These are phyloP conservation scores for Ahaetulla prasina DNA, from an alignment of 2,113 vertebrate species.

Conservation along the genomic window DNA sequence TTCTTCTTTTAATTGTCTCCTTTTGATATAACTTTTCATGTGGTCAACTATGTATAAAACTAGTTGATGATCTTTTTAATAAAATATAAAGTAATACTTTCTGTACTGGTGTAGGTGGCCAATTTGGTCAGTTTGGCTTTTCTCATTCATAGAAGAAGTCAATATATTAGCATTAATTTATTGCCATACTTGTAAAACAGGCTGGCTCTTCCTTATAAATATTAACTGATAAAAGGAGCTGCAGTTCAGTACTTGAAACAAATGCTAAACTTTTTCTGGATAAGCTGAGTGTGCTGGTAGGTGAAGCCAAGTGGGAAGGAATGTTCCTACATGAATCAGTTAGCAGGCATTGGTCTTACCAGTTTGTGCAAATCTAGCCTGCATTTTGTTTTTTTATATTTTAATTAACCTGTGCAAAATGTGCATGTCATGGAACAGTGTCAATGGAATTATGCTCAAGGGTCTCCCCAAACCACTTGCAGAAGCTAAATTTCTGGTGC, in stretches of 20 bases:
- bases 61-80: not conserved
- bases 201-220: not conserved
- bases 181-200: not conserved
- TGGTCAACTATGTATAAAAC: not conserved
- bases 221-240: not conserved
- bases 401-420: not conserved
- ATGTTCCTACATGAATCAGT: not conserved
- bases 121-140: not conserved
- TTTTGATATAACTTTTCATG: not conserved
- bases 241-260: not conserved
- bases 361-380: not conserved
- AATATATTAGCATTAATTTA: not conserved
- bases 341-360: not conserved
- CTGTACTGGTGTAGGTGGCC: too few relatives aligned
- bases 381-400: not conserved
- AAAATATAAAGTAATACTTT: not conserved
- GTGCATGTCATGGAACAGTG: not conserved
- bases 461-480: not conserved
- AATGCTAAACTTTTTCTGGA: not conserved
- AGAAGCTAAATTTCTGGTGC: not conserved
- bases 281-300: not conserved
- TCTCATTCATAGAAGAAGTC: not conserved
- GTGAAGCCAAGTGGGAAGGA: not conserved
- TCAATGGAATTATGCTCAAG: not conserved
- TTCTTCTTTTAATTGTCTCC: not conserved